Evolutionary conservation across 1,140 invertebrate species (phyloP), one percentile per base, ranked within the genome.

Genomic region (Macrosteles quadrilineatus): DNA sequence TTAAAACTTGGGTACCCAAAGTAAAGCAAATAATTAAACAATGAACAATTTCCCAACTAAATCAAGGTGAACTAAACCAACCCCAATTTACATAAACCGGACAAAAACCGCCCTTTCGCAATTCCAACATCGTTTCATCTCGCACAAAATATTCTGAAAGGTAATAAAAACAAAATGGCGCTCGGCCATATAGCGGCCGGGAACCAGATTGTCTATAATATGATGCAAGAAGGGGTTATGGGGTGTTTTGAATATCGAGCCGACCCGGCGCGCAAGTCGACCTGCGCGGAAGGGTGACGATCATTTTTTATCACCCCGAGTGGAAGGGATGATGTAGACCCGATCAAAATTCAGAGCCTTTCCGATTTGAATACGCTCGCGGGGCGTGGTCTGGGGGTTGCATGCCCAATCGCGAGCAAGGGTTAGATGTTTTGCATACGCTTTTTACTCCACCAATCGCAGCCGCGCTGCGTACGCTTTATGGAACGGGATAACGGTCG

Each of bases 231-330:
- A 66, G 45, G 63, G 63, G 63, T 32, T 66, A 43, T 21, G 43
- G 36, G 63, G 63, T 19, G n/a, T 63, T 66, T 66, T 66, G 63
- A 66, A 66, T 66, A 66, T 66, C 63, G 63, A 66, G 40, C 63
- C 6, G 32, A 1, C 2, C 14, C 63, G 19, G 32, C 14, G 63
- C 63, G 63, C 63, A 45, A 6, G 36, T 19, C 63, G 31, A 40
- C 63, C 6, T 27, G 63, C 63, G 32, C 63, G 21, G 36, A 40
- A 40, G 14, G 63, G 63, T 66, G 63, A 45, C 63, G 40, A 66
- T 66, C 32, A 66, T 66, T 66, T 66, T 66, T 66, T 66, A 66
- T 66, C 32, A 30, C 40, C 63, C 63, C 40, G 63, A 6, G 40
- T 43, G 63, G 63, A 43, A 66, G 32, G 63, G 63, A 66, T 43